A percentile compares a stretch with the other conserved stretches of the same genome.
These are phyloP conservation scores for Centrocercus urophasianus DNA, from an alignment of 2,113 vertebrate genomes.

Conservation along the genomic window DNA sequence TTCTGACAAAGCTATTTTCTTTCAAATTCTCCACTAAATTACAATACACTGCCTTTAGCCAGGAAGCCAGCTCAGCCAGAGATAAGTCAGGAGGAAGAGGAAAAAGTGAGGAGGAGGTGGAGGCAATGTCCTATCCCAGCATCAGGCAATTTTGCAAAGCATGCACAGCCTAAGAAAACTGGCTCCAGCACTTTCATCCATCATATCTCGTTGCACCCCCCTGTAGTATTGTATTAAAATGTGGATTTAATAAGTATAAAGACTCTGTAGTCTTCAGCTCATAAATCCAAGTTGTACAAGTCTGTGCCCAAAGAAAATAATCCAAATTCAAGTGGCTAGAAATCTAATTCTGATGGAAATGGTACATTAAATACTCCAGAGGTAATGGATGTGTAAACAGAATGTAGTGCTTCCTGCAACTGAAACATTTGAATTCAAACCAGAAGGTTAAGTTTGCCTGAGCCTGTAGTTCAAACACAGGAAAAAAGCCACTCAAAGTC, in stretches of 20 bases:
- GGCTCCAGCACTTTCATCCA: not conserved
- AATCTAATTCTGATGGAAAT: slow-evolving; percentile 40
- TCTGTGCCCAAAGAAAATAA: not conserved
- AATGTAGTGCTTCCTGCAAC: not conserved
- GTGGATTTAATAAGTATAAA: not conserved
- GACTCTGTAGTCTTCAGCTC: not conserved
- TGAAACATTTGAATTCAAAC: slow-evolving; percentile 58
- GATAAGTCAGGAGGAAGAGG: not conserved
- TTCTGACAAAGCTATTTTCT: not conserved
- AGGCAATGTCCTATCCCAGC: not conserved
- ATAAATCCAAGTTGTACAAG: not conserved
- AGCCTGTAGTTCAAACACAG: not conserved
- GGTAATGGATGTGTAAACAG: slow-evolving; percentile 1
- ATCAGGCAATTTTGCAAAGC: not conserved
- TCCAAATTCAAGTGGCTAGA: slow-evolving; percentile 7
- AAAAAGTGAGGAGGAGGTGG: not conserved
- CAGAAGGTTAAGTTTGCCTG: slow-evolving; percentile 46
- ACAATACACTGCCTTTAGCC: not conserved
- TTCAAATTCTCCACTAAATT: not conserved
- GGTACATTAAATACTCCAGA: slow-evolving; percentile 11
- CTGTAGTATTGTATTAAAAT: not conserved
- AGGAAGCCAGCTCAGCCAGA: not conserved
- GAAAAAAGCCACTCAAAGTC: slow-evolving; percentile 6
- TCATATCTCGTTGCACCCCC: not conserved
- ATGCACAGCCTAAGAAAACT: not conserved